Evolutionary conservation across 2,888 invertebrate genomes (phyloP).

Genomic region (Latheticus oryzae): DNA sequence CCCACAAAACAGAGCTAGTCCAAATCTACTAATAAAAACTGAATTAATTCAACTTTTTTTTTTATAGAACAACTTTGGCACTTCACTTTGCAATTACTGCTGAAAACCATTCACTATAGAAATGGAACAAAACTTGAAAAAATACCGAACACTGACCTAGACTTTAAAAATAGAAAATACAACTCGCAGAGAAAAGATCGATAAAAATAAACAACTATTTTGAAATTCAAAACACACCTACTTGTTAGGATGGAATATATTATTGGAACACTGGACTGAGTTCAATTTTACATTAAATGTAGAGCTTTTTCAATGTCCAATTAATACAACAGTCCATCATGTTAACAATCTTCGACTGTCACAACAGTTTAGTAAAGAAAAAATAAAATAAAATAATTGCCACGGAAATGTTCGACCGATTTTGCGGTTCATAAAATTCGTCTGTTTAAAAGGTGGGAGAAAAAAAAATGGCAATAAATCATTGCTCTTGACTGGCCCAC

Average conservation of each 20-base stretch:
- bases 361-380: no score
- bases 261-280: conserved; percentile 32
- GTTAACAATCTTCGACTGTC: conserved; percentile 3
- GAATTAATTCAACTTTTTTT: no score
- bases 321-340: conserved; percentile 12
- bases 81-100: not conserved
- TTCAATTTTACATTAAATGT: conserved; percentile 30
- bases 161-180: conserved; percentile 40
- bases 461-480: conserved; percentile 42
- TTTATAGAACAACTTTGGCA: not conserved
- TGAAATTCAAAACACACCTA: conserved; percentile 38
- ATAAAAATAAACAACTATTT: conserved; percentile 41
- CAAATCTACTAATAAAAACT: no score
- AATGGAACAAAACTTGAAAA: conserved; percentile 15
- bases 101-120: conserved; percentile 3
- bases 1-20: conserved; percentile 1
- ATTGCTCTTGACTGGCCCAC: conserved; percentile 41
- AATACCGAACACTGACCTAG: conserved; percentile 40
- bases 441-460: conserved; percentile 19
- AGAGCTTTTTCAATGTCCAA: conserved; percentile 13
- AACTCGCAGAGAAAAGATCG: conserved; percentile 31
- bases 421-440: no score
- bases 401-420: no score
- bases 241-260: conserved; percentile 36
- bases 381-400: no score